Evolutionary conservation across 2,113 vertebrate genomes (phyloP), one percentile per base, ranked within the genome.

Genomic region (Cyprinodon variegatus): DNA sequence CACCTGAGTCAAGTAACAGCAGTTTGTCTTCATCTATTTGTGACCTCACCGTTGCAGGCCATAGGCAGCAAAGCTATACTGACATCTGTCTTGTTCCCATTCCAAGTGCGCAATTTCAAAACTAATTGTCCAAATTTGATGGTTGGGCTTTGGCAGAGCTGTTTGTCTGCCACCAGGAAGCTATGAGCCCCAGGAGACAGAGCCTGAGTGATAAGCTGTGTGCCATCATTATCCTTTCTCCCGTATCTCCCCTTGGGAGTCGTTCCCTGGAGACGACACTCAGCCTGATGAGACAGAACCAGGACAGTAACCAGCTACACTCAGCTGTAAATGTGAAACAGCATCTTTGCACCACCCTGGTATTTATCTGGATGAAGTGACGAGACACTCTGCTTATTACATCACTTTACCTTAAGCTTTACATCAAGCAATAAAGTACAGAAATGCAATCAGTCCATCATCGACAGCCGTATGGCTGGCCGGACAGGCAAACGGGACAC

Each of bases 211-310:
- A 89, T 86, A 86, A 81, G 80, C 78, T 61, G 66, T 60, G 81
- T 82, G 79, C 86, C 79, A 87, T 91, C 79, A 82, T 83, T 70
- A 57, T 67, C 65, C 83, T 80, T 68, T 83, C 79, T 86, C 72
- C 68, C 53, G 29, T 45, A 29, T 73, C 70, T 29, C 88, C 90
- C 78, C 77, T 36, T 61, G 87, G 88, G 88, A 80, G 79, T 74
- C 72, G 75, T 85, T 86, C 80, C 84, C 86, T n/a, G 74, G 64
- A 84, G 84, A 39, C 74, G 70, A 83, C 87, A 89, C 84, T 90
- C 80, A 84, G 76, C 80, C 66, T 74, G 86, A 90, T 90, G 90
- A 92, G 79, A 39, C 72, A 12, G 74, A 76, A 41, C 41, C 61
- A 70, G 59, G 82, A 79, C 83, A 86, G 85, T 89, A 77, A 82